These are phyloP conservation scores for Drosophila auraria DNA, from an alignment of 1,140 invertebrate genomes.

Conservation along the genomic window DNA sequence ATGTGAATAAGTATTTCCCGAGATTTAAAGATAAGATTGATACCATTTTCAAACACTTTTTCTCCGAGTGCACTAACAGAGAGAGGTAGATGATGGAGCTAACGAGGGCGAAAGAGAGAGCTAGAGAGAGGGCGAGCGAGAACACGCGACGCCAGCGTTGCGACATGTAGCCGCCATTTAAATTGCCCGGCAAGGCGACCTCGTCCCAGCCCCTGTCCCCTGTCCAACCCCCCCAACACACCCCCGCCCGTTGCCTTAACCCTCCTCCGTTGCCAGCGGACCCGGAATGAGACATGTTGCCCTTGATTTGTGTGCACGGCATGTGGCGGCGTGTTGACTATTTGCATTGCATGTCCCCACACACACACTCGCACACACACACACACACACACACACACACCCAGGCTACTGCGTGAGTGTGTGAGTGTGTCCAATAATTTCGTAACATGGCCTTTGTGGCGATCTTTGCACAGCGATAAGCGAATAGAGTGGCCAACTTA, in stretches of 20 bases:
- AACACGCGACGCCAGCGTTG: slow-evolving; percentile 67
- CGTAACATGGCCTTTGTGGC: slow-evolving; percentile 83
- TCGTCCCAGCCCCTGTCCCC: slow-evolving; percentile 30
- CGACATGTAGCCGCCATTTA: slow-evolving; percentile 78
- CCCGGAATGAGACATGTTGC: slow-evolving; percentile 74
- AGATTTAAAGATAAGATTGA: background rate
- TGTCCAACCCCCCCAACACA: background rate
- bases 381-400: slow-evolving; percentile 10
- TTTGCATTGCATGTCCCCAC: slow-evolving; percentile 77
- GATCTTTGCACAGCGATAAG: slow-evolving; percentile 77
- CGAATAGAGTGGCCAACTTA: slow-evolving; percentile 28
- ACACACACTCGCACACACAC: slow-evolving; percentile 5
- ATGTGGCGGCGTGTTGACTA: slow-evolving; percentile 81
- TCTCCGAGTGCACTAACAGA: slow-evolving; percentile 2
- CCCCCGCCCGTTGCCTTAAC: slow-evolving; percentile 8
- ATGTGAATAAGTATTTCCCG: background rate
- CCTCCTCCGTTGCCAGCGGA: background rate
- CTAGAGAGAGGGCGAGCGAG: slow-evolving; percentile 22
- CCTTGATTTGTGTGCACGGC: slow-evolving; percentile 83
- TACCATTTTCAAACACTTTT: no score
- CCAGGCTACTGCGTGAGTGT: slow-evolving; percentile 12
- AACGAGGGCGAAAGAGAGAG: slow-evolving; percentile 1
- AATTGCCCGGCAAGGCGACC: slow-evolving; percentile 71
- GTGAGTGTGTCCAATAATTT: slow-evolving; percentile 75
- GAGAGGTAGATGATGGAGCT: slow-evolving; percentile 15